phyloP scores from a whole-genome alignment of 2,797 vertebrate species.

The Falco concolor region DNA sequence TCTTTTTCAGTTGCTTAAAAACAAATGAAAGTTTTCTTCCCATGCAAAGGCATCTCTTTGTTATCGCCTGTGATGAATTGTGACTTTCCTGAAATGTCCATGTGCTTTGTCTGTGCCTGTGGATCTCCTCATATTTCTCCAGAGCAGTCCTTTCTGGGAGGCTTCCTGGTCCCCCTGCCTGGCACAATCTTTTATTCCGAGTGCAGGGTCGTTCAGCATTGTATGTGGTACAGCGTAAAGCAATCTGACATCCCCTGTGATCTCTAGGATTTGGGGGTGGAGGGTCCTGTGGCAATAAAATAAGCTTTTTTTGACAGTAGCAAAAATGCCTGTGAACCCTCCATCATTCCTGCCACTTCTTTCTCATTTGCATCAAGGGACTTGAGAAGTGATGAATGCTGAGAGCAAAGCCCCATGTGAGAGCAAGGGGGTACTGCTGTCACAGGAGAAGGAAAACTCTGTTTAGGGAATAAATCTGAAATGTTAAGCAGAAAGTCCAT shows the following conservation, averaged over 20 bases:
- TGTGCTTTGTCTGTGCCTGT: accelerated
- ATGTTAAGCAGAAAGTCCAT: neutral
- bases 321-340: neutral
- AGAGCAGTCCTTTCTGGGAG: neutral
- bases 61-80: neutral
- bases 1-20: neutral
- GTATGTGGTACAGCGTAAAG: accelerated
- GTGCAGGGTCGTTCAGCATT: accelerated
- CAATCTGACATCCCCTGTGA: accelerated
- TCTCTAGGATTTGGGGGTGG: neutral
- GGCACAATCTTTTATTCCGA: accelerated
- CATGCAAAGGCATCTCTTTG: neutral
- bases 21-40: neutral
- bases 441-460: neutral
- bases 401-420: neutral
- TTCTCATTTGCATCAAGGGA: neutral
- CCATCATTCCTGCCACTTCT: neutral
- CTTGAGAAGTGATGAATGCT: neutral
- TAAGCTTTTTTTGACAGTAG: neutral
- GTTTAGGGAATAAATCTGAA: neutral
- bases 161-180: neutral
- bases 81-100: neutral
- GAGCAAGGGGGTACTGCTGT: accelerated
- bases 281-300: neutral
- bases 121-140: neutral